A percentile compares a stretch with the other conserved stretches of the same genome.
These are phyloP conservation scores for Grus americana DNA, from an alignment of 2,113 vertebrate genomes.

Conservation along the genomic window DNA sequence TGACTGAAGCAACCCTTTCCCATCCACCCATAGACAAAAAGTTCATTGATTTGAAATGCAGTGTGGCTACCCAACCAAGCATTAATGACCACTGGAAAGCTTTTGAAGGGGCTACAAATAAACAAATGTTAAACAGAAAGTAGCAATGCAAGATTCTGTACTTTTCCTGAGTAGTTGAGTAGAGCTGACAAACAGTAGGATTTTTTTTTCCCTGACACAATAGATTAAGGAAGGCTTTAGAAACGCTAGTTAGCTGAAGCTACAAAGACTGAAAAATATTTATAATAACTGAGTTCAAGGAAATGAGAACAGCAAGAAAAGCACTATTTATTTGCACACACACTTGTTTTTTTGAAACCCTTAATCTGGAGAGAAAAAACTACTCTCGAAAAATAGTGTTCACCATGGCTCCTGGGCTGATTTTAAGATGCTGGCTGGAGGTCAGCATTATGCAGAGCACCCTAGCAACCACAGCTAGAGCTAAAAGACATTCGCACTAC, in stretches of 20 bases:
- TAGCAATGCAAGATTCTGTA: not conserved
- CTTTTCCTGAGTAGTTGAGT: not conserved
- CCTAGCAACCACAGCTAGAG: not conserved
- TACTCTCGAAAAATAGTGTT: not conserved
- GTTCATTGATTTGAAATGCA: not conserved
- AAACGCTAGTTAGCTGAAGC: not conserved
- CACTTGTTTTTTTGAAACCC: not conserved
- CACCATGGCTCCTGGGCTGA: not conserved
- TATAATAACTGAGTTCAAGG: not conserved
- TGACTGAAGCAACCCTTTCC: not conserved
- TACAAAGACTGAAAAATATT: not conserved
- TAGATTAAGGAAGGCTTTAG: not conserved
- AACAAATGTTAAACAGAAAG: not conserved
- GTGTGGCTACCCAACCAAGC: not conserved
- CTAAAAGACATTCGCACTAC: not conserved
- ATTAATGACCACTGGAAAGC: not conserved
- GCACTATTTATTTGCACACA: not conserved
- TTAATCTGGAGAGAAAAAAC: not conserved
- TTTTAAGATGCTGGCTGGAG: not conserved
- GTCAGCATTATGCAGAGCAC: not conserved
- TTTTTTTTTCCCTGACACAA: not conserved
- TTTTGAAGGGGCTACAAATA: not conserved
- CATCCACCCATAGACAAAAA: not conserved
- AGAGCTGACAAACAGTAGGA: not conserved
- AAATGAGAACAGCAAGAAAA: not conserved